phyloP scores from a whole-genome alignment of 2,113 vertebrate species.

The Tupaia tana region DNA sequence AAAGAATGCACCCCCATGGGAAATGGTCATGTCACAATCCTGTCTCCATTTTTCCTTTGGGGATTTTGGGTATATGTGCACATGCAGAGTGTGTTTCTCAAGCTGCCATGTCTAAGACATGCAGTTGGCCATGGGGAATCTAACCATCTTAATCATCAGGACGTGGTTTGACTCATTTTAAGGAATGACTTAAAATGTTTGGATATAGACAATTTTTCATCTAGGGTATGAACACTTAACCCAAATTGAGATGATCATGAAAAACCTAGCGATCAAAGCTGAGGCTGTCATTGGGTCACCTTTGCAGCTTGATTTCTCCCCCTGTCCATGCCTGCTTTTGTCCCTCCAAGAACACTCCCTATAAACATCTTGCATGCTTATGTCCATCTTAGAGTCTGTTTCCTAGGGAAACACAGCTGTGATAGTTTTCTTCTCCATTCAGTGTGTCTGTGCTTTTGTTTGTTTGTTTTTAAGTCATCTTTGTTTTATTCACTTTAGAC shows the following conservation, averaged over 20 bases:
- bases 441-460: background rate
- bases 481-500: slow-evolving; percentile 12
- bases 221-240: background rate
- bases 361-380: background rate
- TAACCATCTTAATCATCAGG: no score
- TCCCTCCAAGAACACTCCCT: background rate
- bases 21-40: no score
- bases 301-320: background rate
- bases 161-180: no score
- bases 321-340: background rate
- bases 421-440: background rate
- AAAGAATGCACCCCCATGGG: no score
- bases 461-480: background rate
- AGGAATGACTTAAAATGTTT: no score
- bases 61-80: no score
- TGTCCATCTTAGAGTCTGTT: background rate
- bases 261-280: background rate
- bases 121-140: no score
- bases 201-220: no score
- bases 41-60: no score
- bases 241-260: background rate
- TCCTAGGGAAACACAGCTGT: background rate
- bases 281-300: background rate
- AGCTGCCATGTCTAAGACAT: no score
- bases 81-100: no score